phyloP scores from a whole-genome alignment of 2,797 vertebrate genomes.

The Malurus splendens region DNA sequence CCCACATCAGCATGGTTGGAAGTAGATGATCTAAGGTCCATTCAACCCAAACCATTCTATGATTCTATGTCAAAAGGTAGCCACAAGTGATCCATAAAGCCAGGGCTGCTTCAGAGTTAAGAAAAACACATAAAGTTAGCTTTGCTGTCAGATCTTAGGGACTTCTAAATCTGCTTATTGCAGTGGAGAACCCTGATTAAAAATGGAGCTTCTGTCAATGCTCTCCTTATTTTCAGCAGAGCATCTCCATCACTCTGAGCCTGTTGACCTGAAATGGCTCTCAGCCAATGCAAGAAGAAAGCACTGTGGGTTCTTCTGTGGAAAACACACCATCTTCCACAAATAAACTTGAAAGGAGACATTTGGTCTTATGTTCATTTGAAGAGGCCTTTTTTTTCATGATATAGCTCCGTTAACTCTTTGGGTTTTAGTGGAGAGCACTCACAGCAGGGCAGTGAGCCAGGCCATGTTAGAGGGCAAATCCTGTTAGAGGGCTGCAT shows the following conservation, averaged over 20 bases:
- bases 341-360: background rate
- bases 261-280: background rate
- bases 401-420: background rate
- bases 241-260: background rate
- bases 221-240: background rate
- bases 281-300: background rate
- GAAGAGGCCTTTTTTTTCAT: background rate
- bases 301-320: background rate
- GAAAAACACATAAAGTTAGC: background rate
- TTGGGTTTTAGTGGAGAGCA: background rate
- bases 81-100: background rate
- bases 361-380: accelerated
- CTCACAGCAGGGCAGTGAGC: background rate
- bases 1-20: background rate
- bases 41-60: background rate
- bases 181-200: background rate
- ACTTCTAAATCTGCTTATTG: background rate
- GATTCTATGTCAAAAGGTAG: background rate
- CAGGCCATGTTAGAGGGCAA: background rate
- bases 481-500: background rate
- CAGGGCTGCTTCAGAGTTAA: background rate
- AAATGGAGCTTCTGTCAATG: background rate
- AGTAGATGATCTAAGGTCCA: background rate
- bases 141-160: background rate
- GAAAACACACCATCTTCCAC: background rate